These are phyloP conservation scores for Chanos chanos DNA, from an alignment of 2,797 vertebrate genomes.

Conservation along the genomic window DNA sequence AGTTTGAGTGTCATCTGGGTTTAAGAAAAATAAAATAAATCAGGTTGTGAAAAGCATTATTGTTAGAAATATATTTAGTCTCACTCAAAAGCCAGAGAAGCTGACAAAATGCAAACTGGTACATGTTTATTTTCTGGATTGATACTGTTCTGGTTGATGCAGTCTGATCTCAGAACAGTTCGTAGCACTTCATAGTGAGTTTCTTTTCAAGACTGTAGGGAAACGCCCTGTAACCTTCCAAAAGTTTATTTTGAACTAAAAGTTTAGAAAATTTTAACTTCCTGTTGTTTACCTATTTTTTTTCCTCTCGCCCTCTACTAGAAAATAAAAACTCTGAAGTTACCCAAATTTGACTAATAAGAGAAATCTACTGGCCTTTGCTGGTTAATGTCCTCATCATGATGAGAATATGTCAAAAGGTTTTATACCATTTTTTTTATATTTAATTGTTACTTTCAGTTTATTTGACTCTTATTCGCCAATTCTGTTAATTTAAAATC, in stretches of 20 bases:
- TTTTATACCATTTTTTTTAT: no score
- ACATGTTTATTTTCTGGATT: no score
- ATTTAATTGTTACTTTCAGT: slow-evolving; percentile 3
- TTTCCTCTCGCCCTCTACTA: slow-evolving; percentile 42
- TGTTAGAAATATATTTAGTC: slow-evolving; percentile 14
- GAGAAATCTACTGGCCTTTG: no score
- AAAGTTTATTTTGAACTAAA: slow-evolving; percentile 37
- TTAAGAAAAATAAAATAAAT: slow-evolving; percentile 6
- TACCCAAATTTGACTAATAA: no score
- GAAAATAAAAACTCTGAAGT: slow-evolving; percentile 45
- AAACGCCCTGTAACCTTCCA: slow-evolving; percentile 49
- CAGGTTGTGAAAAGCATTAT: slow-evolving; percentile 21
- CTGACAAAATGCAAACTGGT: no score
- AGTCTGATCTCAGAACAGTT: slow-evolving; percentile 36
- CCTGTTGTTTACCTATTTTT: slow-evolving; percentile 39
- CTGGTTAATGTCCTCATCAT: no score
- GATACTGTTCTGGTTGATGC: no score
- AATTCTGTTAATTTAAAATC: slow-evolving; percentile 1
- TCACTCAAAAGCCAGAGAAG: no score
- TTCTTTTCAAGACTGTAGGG: slow-evolving; percentile 49
- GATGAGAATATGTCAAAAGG: no score
- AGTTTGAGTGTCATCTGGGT: slow-evolving; percentile 17
- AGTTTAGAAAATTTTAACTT: slow-evolving; percentile 37
- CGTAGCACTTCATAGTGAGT: slow-evolving; percentile 72
- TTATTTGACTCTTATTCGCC: background rate